A percentile compares a stretch with the other conserved stretches of the same genome.
Conservation (phyloP, 2,797 vertebrate genomes). For the Zalophus californianus region DNA sequence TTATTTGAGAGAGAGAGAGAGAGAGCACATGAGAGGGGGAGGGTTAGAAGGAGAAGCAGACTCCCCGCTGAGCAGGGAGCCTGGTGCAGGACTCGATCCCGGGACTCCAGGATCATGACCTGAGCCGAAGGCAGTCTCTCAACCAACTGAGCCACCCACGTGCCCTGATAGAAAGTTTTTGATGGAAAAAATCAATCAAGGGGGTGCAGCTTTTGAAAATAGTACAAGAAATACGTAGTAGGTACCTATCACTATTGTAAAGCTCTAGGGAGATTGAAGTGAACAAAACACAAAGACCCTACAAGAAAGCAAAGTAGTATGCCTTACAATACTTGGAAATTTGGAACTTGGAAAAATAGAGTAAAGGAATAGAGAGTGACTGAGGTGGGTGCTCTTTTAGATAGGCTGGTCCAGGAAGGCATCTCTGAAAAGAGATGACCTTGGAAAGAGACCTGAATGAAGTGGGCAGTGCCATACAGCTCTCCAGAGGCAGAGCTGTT, state of each 20-base stretch:
- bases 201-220: not conserved
- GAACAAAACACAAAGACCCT: not conserved
- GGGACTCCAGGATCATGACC: no score
- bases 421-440: not conserved
- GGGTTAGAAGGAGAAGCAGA: no score
- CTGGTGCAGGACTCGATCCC: no score
- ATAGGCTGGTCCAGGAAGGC: not conserved
- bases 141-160: no score
- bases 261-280: not conserved
- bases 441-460: constrained; percentile 19
- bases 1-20: no score
- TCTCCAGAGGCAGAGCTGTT: not conserved
- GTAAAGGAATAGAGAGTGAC: not conserved
- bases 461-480: not conserved
- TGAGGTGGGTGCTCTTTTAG: not conserved
- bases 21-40: no score
- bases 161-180: not conserved
- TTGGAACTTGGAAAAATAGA: not conserved
- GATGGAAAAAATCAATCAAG: constrained; percentile 6
- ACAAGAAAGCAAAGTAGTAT: not conserved
- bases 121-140: no score
- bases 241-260: not conserved
- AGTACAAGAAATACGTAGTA: not conserved
- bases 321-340: not conserved
- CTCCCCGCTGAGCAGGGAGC: no score